Conservation (phyloP, 2,113 vertebrate species). For the Sialia sialis region DNA sequence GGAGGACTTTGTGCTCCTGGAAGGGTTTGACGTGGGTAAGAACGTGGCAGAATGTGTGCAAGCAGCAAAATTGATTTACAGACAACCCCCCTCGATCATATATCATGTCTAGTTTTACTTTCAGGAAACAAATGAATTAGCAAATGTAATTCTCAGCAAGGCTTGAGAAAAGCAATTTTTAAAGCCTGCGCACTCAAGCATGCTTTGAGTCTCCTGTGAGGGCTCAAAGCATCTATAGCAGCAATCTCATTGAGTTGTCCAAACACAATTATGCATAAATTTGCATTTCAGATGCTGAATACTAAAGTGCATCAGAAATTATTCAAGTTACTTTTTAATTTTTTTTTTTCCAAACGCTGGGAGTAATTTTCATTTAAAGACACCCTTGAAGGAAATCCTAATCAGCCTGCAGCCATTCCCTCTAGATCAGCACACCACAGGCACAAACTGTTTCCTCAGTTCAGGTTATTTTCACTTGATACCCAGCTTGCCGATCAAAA, state of each 20-base stretch:
- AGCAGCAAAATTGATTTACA: background rate
- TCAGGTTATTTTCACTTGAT: slow-evolving; percentile 7
- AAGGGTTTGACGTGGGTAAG: background rate
- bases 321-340: background rate
- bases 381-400: slow-evolving; percentile 15
- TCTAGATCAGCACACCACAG: background rate
- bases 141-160: slow-evolving; percentile 23
- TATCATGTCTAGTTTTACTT: background rate
- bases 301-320: background rate
- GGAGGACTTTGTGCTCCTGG: background rate
- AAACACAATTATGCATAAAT: slow-evolving; percentile 45
- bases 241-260: background rate
- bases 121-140: slow-evolving; percentile 32
- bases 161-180: slow-evolving; percentile 7
- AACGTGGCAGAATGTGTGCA: background rate
- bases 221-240: slow-evolving; percentile 14
- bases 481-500: background rate
- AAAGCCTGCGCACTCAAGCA: background rate
- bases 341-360: background rate
- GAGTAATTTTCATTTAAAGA: slow-evolving; percentile 15
- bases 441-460: background rate
- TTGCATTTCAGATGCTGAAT: slow-evolving; percentile 36
- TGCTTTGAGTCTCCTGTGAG: slow-evolving; percentile 14
- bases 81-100: background rate
- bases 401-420: background rate